Conservation (phyloP, 2,113 vertebrate species). For the Bothrops jararaca region DNA sequence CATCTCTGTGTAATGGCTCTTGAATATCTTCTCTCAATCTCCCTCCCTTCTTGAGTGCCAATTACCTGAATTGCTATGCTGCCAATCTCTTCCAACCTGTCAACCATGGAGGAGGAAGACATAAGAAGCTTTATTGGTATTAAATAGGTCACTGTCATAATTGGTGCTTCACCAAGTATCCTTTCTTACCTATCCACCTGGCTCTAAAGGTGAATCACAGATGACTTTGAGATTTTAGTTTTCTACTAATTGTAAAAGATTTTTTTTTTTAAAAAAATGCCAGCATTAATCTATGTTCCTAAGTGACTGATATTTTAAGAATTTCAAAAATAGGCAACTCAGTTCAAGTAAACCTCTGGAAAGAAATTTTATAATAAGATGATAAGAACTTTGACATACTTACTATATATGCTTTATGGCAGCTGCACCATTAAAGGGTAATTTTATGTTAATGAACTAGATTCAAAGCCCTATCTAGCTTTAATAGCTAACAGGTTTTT, state of each 20-base stretch:
- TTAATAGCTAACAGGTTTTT: not conserved
- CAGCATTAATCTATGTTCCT: not conserved
- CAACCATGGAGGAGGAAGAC: not conserved
- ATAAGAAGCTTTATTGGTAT: not conserved
- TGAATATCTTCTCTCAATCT: not conserved
- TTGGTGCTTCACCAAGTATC: not conserved
- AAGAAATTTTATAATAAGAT: not conserved
- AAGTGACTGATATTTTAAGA: not conserved
- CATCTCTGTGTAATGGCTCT: not conserved
- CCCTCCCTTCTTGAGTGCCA: not conserved
- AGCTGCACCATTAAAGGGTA: not conserved
- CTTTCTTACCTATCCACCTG: not conserved
- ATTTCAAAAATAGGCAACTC: not conserved
- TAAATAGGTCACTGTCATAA: not conserved
- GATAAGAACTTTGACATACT: not conserved
- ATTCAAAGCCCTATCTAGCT: not conserved
- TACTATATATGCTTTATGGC: not conserved
- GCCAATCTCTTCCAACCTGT: not conserved
- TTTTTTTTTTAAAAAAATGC: not conserved
- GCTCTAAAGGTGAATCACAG: not conserved
- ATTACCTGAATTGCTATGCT: not conserved
- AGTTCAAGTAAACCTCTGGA: not conserved
- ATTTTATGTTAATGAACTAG: not conserved
- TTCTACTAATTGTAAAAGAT: not conserved
- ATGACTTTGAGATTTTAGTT: not conserved